Evolutionary conservation across 2,113 vertebrate genomes (phyloP), one percentile per base, ranked within the genome.

Genomic region (Chaenocephalus aceratus): DNA sequence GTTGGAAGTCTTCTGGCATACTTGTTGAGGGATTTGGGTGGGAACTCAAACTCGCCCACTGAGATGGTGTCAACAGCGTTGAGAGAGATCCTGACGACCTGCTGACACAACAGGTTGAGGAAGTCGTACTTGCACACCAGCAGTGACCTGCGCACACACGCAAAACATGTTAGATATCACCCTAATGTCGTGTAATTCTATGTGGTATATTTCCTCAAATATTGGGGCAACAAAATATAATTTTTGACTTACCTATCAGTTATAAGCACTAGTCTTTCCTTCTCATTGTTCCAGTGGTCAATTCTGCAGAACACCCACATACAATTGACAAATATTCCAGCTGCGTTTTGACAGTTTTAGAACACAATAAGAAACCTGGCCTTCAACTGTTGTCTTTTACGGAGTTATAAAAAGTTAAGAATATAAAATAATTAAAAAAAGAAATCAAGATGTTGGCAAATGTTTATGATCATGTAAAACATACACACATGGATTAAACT

Each of bases 261-360:
- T 85, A 99, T 95, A 1, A 99, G 96, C 65, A 98, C 96, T 2
- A 99, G 94, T 7, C 96, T 95, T 75, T 99, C 98, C 91, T 95
- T 98, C 81, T 99, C 98, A 0, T 98, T 99, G 94, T 99, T 99
- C 98, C 98, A 99, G 88, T 99, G 98, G 84, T 99, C 98, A 2
- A 99, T 87, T 83, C 98, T 99, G 88, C 56, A 4, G n/a, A 67
- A 65, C 6, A 18, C 15, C 2, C 9, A 34, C 26, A 66, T 14
- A 62, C 48, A 53, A 68, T 10, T 44, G 9, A 68, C 14, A 75
- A 30, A 30, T 12, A 63, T 16, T 6, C 11, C 60, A 46, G 8
- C 16, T 26, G 34, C 15, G 2, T 64, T 57, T 49, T 23, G 5
- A 54, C 41, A n/a, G 21, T 23, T 21, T 8, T 13, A 51, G 61